Conservation (phyloP, 2,113 vertebrate genomes). For the Plecturocebus donacophilus region DNA sequence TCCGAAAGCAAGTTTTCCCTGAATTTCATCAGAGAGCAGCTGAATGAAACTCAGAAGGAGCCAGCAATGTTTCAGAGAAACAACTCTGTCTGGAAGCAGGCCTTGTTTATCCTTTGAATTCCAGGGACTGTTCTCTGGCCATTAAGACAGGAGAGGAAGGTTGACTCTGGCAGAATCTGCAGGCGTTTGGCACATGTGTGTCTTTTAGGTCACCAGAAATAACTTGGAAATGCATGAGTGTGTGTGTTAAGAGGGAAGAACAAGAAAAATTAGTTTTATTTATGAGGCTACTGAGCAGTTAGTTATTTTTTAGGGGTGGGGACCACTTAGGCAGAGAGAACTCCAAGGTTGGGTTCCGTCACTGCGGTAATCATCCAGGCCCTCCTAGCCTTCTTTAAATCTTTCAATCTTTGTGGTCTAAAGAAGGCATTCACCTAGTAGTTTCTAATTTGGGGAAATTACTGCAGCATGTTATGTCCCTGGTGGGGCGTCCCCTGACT, state of each 20-base stretch:
- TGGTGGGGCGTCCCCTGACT: not conserved
- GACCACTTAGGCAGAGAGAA: not conserved
- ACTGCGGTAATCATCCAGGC: not conserved
- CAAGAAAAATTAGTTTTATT: conserved; percentile 44
- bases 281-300: conserved; percentile 1
- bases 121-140: conserved; percentile 5
- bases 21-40: conserved; percentile 28
- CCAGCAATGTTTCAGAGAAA: conserved; percentile 46
- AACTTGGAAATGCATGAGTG: conserved; percentile 23
- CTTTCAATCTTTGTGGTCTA: not conserved
- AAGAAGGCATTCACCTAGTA: not conserved
- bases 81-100: conserved; percentile 7
- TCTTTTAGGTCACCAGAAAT: conserved; percentile 68
- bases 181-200: conserved; percentile 29
- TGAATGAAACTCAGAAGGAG: conserved; percentile 18
- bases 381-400: not conserved
- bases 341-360: not conserved
- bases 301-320: conserved; percentile 4
- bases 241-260: not conserved
- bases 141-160: not conserved
- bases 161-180: conserved; percentile 52
- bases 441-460: conserved; percentile 28
- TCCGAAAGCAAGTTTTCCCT: not conserved
- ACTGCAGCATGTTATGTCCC: not conserved
- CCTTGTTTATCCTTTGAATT: conserved; percentile 62